Evolutionary conservation across 2,888 invertebrate species (phyloP), one percentile per base, ranked within the genome.

Genomic region (Ischnura elegans): DNA sequence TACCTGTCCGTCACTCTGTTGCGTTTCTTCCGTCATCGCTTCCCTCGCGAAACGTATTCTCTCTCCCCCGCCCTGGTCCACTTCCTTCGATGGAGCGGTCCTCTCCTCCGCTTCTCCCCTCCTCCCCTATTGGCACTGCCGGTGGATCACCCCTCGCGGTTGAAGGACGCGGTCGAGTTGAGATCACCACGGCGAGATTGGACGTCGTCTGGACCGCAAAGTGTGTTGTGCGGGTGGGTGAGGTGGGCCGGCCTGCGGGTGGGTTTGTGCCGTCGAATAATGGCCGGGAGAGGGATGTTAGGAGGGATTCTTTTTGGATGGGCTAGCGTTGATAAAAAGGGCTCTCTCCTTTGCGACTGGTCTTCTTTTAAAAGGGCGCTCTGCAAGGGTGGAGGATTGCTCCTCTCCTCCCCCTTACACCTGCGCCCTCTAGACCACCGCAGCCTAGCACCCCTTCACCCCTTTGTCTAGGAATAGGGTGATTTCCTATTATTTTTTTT

Each of bases 131-230:
- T 21, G 61, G 25, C 25, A 19, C 61, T 61, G 61, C 61, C 25
- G 61, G 5, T 5, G 21, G 61, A 16, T n/a, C n/a, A 10, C 8
- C 51, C 19, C 51, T 51, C 8, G 51, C 51, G 13, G 13, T n/a
- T 42, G 19, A 36, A 46, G 86, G 86, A 86, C 45, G 42, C 19
- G 47, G 46, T 51, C 36, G 46, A 6, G 55, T n/a, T 36, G 19
- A 87, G 87, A 87, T 87, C 55, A 25, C 43, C 25, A n/a, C 90
- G 61, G 43, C 43, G 61, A 90, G 90, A 90, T 61, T 43, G 42
- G 61, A 61, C n/a, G 43, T 25, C 25, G 55, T 66, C 43, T 51
- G 61, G 43, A 21, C 21, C 8, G 21, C n/a, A 42, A 13, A 5
- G 76, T 76, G 76, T 19, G 46, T n/a, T 10, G 46, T 25, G 86